Evolutionary conservation across 2,888 invertebrate species (phyloP), one percentile per base, ranked within the genome.

Genomic region (Melanophora roralis): DNA sequence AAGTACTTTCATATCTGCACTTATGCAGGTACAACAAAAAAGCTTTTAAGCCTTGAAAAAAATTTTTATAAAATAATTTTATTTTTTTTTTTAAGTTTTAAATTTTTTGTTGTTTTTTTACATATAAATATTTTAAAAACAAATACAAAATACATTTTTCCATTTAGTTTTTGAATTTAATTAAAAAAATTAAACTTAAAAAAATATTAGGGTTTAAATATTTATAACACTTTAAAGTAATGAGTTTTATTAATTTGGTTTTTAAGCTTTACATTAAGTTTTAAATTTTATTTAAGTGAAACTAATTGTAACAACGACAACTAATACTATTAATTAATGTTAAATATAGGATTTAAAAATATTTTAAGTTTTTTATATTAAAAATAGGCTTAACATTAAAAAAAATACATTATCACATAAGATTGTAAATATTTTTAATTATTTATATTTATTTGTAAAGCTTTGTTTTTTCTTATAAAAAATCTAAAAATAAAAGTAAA

Each of bases 251-350:
- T 36, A 27, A 9, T n/a, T n/a, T n/a, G n/a, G n/a, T n/a, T n/a
- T n/a, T n/a, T 32, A 27, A 74, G 57, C 51, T 74, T 65, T 59
- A 74, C 49, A 57, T 57, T 74, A 59, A n/a, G n/a, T 55, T 40
- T 36, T 0, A 19, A 16, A 16, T n/a, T 43, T 38, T 67, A 59
- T 19, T 75, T 49, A 72, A 59, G 45, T 1, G 6, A 51, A 49
- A 7, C 36, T 51, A 8, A 40, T 21, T 21, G 16, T 40, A 40
- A 38, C 7, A 23, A 11, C 9, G 19, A 32, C 8, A 23, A 11
- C 8, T 27, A 32, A 6, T 21, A 43, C 27, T 8, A 55, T 40
- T 55, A 34, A n/a, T n/a, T n/a, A n/a, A n/a, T n/a, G n/a, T 47
- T 73, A 74, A 40, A 11, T 38, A 0, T 65, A 73, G 65, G 47